phyloP scores from a whole-genome alignment of 2,888 invertebrate genomes.

The Brachyptera putata region DNA sequence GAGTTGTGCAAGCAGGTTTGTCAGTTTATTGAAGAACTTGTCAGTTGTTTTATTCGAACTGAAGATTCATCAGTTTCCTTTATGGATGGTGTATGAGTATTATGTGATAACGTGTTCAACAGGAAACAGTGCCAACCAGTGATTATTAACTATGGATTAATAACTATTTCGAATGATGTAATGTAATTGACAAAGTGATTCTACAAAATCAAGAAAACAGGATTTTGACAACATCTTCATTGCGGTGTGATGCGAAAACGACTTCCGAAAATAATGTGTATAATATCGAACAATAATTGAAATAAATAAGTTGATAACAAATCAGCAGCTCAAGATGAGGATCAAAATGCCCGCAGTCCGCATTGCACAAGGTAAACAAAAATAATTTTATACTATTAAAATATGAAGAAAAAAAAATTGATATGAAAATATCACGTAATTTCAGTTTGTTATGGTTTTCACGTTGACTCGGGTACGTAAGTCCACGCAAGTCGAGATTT shows the following conservation, averaged over 20 bases:
- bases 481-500: neutral
- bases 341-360: conserved; percentile 96
- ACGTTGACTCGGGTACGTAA: too few relatives aligned
- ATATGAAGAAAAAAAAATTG: too few relatives aligned
- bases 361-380: conserved; percentile 87
- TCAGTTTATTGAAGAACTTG: too few relatives aligned
- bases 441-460: conserved; percentile 32
- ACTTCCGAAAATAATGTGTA: neutral
- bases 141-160: neutral
- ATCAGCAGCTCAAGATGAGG: conserved; percentile 70
- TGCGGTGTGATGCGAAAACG: conserved; percentile 12
- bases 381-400: too few relatives aligned
- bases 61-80: too few relatives aligned
- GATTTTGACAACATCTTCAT: neutral
- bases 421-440: too few relatives aligned
- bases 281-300: neutral
- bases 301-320: neutral
- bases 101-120: too few relatives aligned
- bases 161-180: neutral
- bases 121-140: neutral
- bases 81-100: too few relatives aligned
- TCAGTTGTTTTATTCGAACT: too few relatives aligned
- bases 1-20: too few relatives aligned
- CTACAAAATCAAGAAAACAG: neutral
- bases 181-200: too few relatives aligned